Conservation (phyloP, 2,113 vertebrate genomes). For the Atherinomorus stipes region DNA sequence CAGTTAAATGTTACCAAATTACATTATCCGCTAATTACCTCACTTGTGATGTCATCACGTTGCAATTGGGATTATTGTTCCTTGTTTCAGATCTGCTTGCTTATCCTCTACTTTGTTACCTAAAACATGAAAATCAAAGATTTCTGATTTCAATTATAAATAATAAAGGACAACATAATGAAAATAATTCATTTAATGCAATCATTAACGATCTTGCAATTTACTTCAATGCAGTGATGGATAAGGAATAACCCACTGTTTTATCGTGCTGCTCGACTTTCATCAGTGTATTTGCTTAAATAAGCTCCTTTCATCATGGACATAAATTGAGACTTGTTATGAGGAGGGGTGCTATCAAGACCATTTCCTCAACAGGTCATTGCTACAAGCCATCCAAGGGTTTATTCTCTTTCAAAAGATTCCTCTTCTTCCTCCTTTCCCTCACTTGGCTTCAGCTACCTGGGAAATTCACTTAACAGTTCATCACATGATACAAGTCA, state of each 20-base stretch:
- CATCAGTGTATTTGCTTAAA: too few relatives aligned
- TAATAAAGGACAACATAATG: too few relatives aligned
- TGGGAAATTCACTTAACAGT: not conserved
- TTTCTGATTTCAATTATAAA: too few relatives aligned
- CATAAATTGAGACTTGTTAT: not conserved
- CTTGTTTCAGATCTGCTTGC: too few relatives aligned
- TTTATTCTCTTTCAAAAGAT: not conserved
- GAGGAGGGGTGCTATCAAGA: not conserved
- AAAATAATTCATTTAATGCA: too few relatives aligned
- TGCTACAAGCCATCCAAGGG: not conserved
- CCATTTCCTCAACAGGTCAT: not conserved
- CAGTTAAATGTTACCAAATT: not conserved
- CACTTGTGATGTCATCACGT: not conserved
- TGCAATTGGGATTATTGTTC: not conserved
- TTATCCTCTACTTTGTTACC: not conserved
- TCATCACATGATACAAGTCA: not conserved
- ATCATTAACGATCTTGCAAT: too few relatives aligned
- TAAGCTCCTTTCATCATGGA: not conserved
- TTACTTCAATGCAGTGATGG: too few relatives aligned
- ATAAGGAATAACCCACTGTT: too few relatives aligned
- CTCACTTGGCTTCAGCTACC: not conserved
- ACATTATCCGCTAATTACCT: too few relatives aligned
- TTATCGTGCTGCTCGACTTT: too few relatives aligned
- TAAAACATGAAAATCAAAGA: not conserved
- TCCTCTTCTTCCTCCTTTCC: not conserved